Percentiles rank a stretch among this genome's conserved stretches.
These are phyloP conservation scores for Drosophila incognita DNA, from an alignment of 2,888 invertebrate genomes.

Conservation along the genomic window DNA sequence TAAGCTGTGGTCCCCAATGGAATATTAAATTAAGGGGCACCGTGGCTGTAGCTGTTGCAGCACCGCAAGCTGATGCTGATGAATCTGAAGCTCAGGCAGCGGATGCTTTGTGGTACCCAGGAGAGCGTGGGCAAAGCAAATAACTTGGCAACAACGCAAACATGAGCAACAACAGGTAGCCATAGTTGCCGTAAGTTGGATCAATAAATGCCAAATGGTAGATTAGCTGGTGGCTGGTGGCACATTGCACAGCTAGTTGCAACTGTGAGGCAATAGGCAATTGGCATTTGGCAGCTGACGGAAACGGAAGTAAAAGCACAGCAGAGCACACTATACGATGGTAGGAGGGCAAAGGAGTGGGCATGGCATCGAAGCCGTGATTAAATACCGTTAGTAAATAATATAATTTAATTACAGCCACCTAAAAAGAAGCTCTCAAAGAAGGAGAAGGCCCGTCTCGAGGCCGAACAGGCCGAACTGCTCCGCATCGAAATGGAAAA, in stretches of 20 bases:
- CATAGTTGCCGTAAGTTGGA: slow-evolving; percentile 46
- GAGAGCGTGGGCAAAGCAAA: slow-evolving; percentile 41
- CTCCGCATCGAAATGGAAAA: slow-evolving; percentile 85
- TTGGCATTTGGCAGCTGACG: slow-evolving; percentile 22
- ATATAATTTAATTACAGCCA: slow-evolving; percentile 67
- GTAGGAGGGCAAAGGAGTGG: slow-evolving; percentile 15
- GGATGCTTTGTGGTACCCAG: slow-evolving; percentile 41
- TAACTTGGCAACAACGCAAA: slow-evolving; percentile 30
- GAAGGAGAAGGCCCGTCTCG: slow-evolving; percentile 84
- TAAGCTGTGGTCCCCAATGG: slow-evolving; percentile 45
- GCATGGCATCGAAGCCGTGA: neutral
- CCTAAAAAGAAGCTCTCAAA: slow-evolving; percentile 85
- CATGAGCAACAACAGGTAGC: slow-evolving; percentile 21
- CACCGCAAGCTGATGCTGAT: slow-evolving; percentile 13
- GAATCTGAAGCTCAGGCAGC: slow-evolving; percentile 20
- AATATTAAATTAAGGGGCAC: slow-evolving; percentile 70
- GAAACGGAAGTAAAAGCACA: slow-evolving; percentile 30
- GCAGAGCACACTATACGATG: slow-evolving; percentile 28
- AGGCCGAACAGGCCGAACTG: slow-evolving; percentile 85
- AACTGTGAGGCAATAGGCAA: slow-evolving; percentile 31
- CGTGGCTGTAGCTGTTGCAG: slow-evolving; percentile 6
- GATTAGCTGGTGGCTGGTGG: neutral
- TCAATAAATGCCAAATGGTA: slow-evolving; percentile 41
- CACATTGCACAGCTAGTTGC: slow-evolving; percentile 22
- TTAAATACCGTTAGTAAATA: slow-evolving; percentile 32